These are phyloP conservation scores for Caradrina kadenii DNA, from an alignment of 2,888 invertebrate genomes.

Conservation along the genomic window DNA sequence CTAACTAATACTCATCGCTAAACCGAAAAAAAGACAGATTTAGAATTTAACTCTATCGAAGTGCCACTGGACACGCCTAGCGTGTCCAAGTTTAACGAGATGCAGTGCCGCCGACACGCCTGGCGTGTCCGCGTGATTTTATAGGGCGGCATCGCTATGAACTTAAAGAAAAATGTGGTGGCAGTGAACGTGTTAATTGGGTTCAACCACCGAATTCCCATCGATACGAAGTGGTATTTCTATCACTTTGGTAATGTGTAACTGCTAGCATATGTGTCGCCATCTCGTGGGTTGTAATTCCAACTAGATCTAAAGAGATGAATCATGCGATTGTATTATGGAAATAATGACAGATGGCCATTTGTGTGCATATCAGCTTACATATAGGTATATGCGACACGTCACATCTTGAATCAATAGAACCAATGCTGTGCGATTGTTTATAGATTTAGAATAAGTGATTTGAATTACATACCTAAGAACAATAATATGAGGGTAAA, in stretches of 20 bases:
- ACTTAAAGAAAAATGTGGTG: too few species aligned
- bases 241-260: neutral
- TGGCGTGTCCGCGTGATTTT: too few species aligned
- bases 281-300: conserved; percentile 6
- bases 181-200: too few species aligned
- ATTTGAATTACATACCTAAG: neutral
- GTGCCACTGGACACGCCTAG: too few species aligned
- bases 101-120: too few species aligned
- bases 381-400: neutral
- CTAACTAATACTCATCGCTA: too few species aligned
- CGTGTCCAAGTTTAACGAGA: too few species aligned
- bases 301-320: conserved; percentile 9
- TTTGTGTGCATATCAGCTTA: conserved; percentile 26
- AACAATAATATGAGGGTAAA: neutral
- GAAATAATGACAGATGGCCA: conserved; percentile 30
- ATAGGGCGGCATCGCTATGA: too few species aligned
- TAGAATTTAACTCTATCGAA: too few species aligned
- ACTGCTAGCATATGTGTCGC: neutral
- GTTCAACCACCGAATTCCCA: too few species aligned
- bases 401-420: neutral
- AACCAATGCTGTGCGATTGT: neutral
- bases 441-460: neutral
- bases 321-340: conserved; percentile 7
- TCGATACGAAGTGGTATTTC: too few species aligned
- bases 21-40: too few species aligned